A percentile compares a stretch with the other conserved stretches of the same genome.
phyloP scores from a whole-genome alignment of 1,140 invertebrate genomes.

The Caenorhabditis inopinata region DNA sequence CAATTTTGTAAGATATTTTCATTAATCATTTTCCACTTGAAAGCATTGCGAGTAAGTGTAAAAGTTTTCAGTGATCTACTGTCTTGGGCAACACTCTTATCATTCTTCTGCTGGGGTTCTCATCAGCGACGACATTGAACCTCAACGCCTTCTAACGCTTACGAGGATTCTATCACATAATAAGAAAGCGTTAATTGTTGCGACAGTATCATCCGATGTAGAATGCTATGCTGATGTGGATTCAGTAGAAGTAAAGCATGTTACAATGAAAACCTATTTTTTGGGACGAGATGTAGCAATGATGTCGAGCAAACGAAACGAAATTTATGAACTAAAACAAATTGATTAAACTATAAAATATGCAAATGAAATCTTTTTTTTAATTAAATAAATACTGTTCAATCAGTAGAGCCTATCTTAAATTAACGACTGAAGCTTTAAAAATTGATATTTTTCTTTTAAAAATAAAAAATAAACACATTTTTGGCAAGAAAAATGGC shows the following conservation, averaged over 20 bases:
- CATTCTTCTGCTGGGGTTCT: conserved; percentile 12
- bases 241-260: neutral
- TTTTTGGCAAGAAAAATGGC: no score
- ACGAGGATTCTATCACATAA: neutral
- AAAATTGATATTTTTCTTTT: no score
- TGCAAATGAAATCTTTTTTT: no score
- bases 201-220: neutral
- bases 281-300: neutral
- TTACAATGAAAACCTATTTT: conserved; percentile 7
- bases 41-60: no score
- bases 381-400: no score
- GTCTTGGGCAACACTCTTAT: neutral
- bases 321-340: neutral
- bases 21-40: no score
- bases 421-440: no score
- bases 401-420: no score
- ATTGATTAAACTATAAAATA: neutral
- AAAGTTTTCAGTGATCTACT: neutral
- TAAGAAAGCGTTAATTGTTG: neutral
- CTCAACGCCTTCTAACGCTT: neutral
- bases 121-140: neutral
- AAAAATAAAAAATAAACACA: no score
- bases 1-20: neutral
- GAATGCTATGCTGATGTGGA: neutral
- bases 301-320: neutral